Evolutionary conservation across 1,140 invertebrate species (phyloP).

Genomic region (Mya arenaria): DNA sequence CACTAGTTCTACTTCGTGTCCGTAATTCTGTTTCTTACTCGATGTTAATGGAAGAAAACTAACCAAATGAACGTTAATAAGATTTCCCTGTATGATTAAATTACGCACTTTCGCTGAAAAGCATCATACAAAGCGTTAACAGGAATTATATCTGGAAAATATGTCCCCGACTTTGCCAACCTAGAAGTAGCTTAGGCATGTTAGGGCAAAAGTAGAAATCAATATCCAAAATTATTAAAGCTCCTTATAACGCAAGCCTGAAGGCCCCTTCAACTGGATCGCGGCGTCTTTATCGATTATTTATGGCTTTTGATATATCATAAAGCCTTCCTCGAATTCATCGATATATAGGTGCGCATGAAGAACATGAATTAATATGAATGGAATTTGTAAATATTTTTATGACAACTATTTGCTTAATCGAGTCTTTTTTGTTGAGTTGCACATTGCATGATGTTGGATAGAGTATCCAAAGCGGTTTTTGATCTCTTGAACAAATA

Average conservation of each 20-base stretch:
- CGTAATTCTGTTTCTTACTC: no score
- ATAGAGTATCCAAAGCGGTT: neutral
- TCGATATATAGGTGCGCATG: neutral
- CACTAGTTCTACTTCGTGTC: no score
- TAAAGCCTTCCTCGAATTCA: neutral
- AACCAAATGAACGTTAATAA: neutral
- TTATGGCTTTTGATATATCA: constrained; percentile 34
- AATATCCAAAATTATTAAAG: constrained; percentile 41
- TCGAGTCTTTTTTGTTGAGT: neutral
- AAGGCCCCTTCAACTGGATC: constrained; percentile 42
- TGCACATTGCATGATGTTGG: neutral
- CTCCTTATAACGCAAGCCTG: constrained; percentile 13
- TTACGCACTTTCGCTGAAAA: neutral
- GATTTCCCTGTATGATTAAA: constrained; percentile 2
- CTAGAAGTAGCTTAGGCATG: no score
- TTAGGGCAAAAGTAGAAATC: no score
- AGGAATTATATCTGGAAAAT: no score
- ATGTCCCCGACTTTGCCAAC: no score
- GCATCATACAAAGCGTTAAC: no score
- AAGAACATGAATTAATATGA: constrained; percentile 37
- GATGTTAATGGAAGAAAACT: no score
- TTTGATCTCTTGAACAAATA: neutral
- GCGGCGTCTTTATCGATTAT: constrained; percentile 16
- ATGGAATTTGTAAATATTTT: constrained; percentile 6
- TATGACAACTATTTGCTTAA: neutral